Conservation (phyloP, 2,888 invertebrate genomes). For the Caenorhabditis becei region DNA sequence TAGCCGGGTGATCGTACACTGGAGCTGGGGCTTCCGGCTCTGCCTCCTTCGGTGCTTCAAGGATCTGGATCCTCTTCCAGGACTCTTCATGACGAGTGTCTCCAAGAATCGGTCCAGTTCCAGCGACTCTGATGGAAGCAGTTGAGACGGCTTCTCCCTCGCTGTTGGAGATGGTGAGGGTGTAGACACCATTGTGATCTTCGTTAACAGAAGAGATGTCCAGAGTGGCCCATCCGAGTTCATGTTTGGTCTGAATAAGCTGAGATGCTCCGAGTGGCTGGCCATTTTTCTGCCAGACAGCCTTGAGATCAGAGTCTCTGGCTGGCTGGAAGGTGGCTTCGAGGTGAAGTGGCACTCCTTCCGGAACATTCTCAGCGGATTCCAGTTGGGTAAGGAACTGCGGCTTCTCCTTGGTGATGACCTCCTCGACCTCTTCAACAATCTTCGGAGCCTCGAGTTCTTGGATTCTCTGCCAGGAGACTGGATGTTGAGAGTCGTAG, state of each 20-base stretch:
- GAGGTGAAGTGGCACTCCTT: conserved; percentile 94
- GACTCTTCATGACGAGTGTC: conserved; percentile 95
- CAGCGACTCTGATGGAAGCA: conserved; percentile 88
- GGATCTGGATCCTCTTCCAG: conserved; percentile 88
- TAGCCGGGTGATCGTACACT: conserved; percentile 82
- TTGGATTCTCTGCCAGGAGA: conserved; percentile 92
- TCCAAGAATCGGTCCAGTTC: conserved; percentile 84
- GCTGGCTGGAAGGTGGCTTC: conserved; percentile 97
- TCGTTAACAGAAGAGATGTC: conserved; percentile 86
- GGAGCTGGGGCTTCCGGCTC: conserved; percentile 73
- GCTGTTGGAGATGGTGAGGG: conserved; percentile 93
- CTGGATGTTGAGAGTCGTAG: conserved; percentile 92
- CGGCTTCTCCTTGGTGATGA: conserved; percentile 79
- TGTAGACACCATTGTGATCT: conserved; percentile 95
- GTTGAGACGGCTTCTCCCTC: conserved; percentile 96
- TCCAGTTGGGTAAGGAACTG: conserved; percentile 90
- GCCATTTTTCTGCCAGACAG: conserved; percentile 74
- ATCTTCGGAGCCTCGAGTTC: conserved; percentile 84
- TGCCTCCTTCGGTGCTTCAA: conserved; percentile 67
- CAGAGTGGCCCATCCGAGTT: conserved; percentile 94
- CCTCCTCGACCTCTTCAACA: conserved; percentile 89
- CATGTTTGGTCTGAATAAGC: conserved; percentile 84
- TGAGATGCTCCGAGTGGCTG: conserved; percentile 80
- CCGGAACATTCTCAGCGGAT: conserved; percentile 89
- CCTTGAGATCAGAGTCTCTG: conserved; percentile 89